phyloP scores from a whole-genome alignment of 2,888 invertebrate species.

The Dromius quadrimaculatus region DNA sequence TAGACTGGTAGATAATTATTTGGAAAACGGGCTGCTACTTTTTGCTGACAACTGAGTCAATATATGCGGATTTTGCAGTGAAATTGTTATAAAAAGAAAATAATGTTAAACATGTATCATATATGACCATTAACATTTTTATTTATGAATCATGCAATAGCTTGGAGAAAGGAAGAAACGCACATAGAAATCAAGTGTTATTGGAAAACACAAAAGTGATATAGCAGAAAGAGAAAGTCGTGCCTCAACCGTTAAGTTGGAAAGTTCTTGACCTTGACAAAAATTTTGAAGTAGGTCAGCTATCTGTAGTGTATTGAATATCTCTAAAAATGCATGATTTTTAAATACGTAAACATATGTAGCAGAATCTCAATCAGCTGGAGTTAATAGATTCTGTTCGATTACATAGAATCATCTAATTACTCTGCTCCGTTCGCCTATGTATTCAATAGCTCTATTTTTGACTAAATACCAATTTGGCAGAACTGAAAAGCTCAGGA shows the following conservation, averaged over 20 bases:
- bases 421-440: not conserved
- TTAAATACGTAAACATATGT: too few relatives aligned
- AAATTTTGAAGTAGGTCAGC: not conserved
- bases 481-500: too few relatives aligned
- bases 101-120: not conserved
- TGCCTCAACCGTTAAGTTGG: constrained; percentile 11
- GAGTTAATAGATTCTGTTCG: too few relatives aligned
- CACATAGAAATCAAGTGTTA: not conserved
- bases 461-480: too few relatives aligned
- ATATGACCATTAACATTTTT: not conserved
- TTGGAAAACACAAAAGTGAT: constrained; percentile 9
- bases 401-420: not conserved
- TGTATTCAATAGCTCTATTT: too few relatives aligned
- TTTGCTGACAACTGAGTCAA: constrained; percentile 36
- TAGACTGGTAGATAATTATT: constrained; percentile 39
- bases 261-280: constrained; percentile 36
- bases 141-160: not conserved
- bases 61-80: constrained; percentile 1
- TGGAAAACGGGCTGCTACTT: constrained; percentile 23
- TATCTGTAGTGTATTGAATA: constrained; percentile 11
- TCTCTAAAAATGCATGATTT: constrained; percentile 8
- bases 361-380: too few relatives aligned
- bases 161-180: not conserved
- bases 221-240: constrained; percentile 30
- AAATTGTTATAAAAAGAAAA: not conserved